Base-by-base conservation (phyloP, 2,888 invertebrate genomes). In the Drosophila pseudotalamancana region DNA sequence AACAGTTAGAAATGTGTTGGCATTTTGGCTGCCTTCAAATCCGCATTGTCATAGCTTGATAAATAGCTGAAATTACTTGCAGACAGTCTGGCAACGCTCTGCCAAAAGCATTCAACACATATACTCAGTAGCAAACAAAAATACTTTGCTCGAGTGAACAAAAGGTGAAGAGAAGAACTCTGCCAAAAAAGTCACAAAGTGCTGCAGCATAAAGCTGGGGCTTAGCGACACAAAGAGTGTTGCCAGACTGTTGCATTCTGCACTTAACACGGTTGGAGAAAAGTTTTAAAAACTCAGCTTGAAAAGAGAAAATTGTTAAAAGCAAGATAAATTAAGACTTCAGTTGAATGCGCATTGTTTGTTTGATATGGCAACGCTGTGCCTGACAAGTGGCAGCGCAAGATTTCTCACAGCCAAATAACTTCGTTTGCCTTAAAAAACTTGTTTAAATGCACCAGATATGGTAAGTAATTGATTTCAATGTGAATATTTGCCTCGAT, bases 1-100 rank as follows among this genome's bases (percentile, higher is more conserved):
- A 35, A 32, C 48, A 50, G 56, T 37, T 35, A 32, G 55, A 62
- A 73, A 43, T 60, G 45, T 69, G 66, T 61, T 73, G 67, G 64
- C 72, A 75, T 72, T 70, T 78, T 54, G 70, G 69, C 57, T 73
- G 54, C 54, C 63, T 73, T 70, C 59, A 66, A 82, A 78, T 78
- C 71, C 73, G 79, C 85, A 76, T 71, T 85, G 85, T 81, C 85
- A 85, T 78, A 82, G 73, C 73, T 82, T 82, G 76, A 85, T 81
- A 85, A 81, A 85, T 84, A 85, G 82, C 85, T 66, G 51, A 82
- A 83, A 85, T 81, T 70, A 75, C 75, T 65, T 53, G 50, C 60
- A 46, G 54, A 46, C 25, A 12, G 14, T 39, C 39, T 62, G 56
- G 53, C 60, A 65, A 64, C 60, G 55, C 73, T 67, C 48, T 16